Conservation (phyloP, 2,888 invertebrate genomes). For the Acrocyrtus sp. region DNA sequence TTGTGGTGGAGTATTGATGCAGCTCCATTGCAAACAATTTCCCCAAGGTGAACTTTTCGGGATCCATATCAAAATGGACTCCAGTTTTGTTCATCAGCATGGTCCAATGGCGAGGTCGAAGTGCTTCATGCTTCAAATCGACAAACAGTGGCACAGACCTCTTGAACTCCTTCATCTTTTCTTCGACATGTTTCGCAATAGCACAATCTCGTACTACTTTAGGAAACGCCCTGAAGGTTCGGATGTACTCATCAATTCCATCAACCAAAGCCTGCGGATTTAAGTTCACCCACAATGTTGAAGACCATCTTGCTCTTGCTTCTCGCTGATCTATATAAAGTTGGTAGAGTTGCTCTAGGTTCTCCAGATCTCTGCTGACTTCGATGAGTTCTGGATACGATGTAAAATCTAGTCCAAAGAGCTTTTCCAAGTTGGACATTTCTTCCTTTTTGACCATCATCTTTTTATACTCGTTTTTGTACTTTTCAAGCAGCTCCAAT, state of each 20-base stretch:
- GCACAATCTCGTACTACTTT: slow-evolving; percentile 71
- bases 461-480: slow-evolving; percentile 73
- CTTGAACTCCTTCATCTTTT: slow-evolving; percentile 90
- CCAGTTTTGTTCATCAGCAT: slow-evolving; percentile 88
- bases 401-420: slow-evolving; percentile 87
- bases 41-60: slow-evolving; percentile 88
- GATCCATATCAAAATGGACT: slow-evolving; percentile 85
- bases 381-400: slow-evolving; percentile 80
- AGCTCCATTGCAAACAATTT: slow-evolving; percentile 95
- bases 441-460: slow-evolving; percentile 74
- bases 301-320: slow-evolving; percentile 83
- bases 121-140: slow-evolving; percentile 88
- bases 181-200: slow-evolving; percentile 77
- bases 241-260: slow-evolving; percentile 86
- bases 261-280: slow-evolving; percentile 85
- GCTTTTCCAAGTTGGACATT: slow-evolving; percentile 79
- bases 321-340: slow-evolving; percentile 82
- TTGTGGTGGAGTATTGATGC: slow-evolving; percentile 82
- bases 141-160: slow-evolving; percentile 89
- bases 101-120: slow-evolving; percentile 90
- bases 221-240: slow-evolving; percentile 80
- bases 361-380: slow-evolving; percentile 67
- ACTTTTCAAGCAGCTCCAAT: slow-evolving; percentile 77
- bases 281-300: slow-evolving; percentile 87
- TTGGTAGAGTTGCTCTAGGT: slow-evolving; percentile 79